Percentiles rank a stretch among this genome's conserved stretches.
phyloP scores from a whole-genome alignment of 1,140 invertebrate genomes.

The Druon quercuslanigerum region DNA sequence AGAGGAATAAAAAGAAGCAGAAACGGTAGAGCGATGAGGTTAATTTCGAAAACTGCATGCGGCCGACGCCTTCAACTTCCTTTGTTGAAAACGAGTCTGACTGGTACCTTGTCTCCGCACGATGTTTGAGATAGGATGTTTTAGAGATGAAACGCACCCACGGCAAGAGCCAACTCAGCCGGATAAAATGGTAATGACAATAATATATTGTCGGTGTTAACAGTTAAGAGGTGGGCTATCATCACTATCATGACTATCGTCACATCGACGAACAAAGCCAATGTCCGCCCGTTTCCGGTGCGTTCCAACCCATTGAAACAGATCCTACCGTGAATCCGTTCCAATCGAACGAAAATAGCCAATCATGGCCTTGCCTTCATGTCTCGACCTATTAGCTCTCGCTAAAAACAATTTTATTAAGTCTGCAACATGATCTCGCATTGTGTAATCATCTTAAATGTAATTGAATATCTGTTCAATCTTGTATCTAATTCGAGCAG shows the following conservation, averaged over 20 bases:
- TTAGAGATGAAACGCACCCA: slow-evolving; percentile 27
- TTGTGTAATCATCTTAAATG: not conserved
- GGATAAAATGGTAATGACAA: slow-evolving; percentile 22
- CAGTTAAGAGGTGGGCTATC: not conserved
- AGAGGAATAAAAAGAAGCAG: slow-evolving; percentile 29
- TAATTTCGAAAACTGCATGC: slow-evolving; percentile 30
- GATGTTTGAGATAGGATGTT: slow-evolving; percentile 18
- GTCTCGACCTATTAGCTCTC: too few relatives aligned
- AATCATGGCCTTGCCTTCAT: not conserved
- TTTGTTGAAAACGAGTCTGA: slow-evolving; percentile 30
- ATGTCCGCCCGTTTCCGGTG: slow-evolving; percentile 2
- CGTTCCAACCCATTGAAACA: slow-evolving; percentile 22
- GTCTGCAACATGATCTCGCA: not conserved
- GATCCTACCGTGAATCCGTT: slow-evolving; percentile 21
- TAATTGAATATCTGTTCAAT: not conserved
- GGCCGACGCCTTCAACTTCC: slow-evolving; percentile 30
- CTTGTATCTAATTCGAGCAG: too few relatives aligned
- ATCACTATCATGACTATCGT: not conserved
- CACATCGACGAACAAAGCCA: slow-evolving; percentile 5
- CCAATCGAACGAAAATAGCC: not conserved
- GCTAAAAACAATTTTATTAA: not conserved
- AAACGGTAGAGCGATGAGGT: slow-evolving; percentile 31
- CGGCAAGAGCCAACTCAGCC: slow-evolving; percentile 2
- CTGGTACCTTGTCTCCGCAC: slow-evolving; percentile 24
- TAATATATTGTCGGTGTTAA: slow-evolving; percentile 17